Evolutionary conservation across 2,797 vertebrate species (phyloP).

Genomic region (Neosalanx taihuensis): DNA sequence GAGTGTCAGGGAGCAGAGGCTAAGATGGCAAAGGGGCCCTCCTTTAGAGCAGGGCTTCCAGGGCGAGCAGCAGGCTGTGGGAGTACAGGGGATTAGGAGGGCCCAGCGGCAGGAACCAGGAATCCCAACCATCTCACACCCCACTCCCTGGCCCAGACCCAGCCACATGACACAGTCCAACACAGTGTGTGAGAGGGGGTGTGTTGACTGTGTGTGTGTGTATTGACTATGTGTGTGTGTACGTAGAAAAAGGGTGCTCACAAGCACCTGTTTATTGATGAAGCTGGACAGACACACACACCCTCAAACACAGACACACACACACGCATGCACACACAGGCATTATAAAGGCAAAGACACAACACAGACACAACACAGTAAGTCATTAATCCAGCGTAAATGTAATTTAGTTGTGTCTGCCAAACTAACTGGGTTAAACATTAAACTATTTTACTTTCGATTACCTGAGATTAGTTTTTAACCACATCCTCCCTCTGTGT

Average conservation of each 20-base stretch:
- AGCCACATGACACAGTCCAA: slow-evolving; percentile 65
- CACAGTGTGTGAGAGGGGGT: slow-evolving; percentile 15
- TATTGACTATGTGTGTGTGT: not conserved
- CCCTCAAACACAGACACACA: slow-evolving; percentile 8
- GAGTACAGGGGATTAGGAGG: slow-evolving; percentile 65
- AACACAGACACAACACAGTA: not conserved
- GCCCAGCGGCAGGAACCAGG: slow-evolving; percentile 68
- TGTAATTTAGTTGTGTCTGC: not conserved
- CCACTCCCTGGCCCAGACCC: slow-evolving; percentile 53
- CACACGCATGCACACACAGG: not conserved
- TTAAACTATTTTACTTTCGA: slow-evolving; percentile 20
- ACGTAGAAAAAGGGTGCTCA: slow-evolving; percentile 13
- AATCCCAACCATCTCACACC: slow-evolving; percentile 75
- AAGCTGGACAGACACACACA: not conserved
- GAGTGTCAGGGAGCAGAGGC: slow-evolving; percentile 57
- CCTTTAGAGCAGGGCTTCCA: slow-evolving; percentile 58
- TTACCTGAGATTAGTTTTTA: slow-evolving; percentile 13
- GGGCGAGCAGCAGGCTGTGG: slow-evolving; percentile 50
- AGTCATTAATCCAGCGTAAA: slow-evolving; percentile 11
- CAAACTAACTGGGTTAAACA: slow-evolving; percentile 15
- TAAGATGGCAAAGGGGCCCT: slow-evolving; percentile 64
- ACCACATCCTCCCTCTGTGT: slow-evolving; percentile 1
- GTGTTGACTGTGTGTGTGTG: not conserved
- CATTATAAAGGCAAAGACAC: not conserved
- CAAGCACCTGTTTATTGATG: slow-evolving; percentile 64